Conservation (phyloP, 1,140 invertebrate genomes). For the Lepidurus couesii region DNA sequence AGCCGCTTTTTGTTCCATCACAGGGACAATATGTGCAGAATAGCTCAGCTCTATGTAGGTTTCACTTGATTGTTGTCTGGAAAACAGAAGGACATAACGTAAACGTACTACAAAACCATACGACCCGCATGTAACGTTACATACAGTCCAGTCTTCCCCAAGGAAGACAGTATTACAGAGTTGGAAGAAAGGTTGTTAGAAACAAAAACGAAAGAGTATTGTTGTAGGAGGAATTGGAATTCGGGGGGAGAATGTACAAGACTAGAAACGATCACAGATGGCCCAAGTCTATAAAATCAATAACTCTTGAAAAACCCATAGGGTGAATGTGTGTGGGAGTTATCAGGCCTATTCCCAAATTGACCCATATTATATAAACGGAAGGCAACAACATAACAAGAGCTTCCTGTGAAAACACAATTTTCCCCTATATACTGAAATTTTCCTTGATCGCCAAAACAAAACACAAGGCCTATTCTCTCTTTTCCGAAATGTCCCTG, state of each 20-base stretch:
- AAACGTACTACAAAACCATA: background rate
- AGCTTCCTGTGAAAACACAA: slow-evolving; percentile 8
- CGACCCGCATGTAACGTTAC: background rate
- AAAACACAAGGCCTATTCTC: background rate
- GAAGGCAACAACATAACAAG: slow-evolving; percentile 17
- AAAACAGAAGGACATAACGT: background rate
- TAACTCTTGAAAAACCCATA: background rate
- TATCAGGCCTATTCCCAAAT: slow-evolving; percentile 15
- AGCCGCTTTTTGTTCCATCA: slow-evolving; percentile 2
- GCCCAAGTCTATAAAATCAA: slow-evolving; percentile 19
- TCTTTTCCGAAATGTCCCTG: background rate
- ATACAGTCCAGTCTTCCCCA: background rate
- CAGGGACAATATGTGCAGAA: background rate
- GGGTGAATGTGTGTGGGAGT: slow-evolving; percentile 13
- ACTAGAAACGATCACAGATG: background rate
- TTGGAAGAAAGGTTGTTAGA: background rate
- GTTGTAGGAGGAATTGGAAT: background rate
- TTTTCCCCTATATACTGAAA: background rate
- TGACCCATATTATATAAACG: slow-evolving; percentile 19
- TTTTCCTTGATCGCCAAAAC: slow-evolving; percentile 6
- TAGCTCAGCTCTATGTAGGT: background rate
- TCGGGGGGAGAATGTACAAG: background rate
- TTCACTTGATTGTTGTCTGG: background rate
- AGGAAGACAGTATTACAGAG: background rate
- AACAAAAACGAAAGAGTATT: background rate